Evolutionary conservation across 2,888 invertebrate genomes (phyloP), one percentile per base, ranked within the genome.

Genomic region (Scaptomyza caliginosa): DNA sequence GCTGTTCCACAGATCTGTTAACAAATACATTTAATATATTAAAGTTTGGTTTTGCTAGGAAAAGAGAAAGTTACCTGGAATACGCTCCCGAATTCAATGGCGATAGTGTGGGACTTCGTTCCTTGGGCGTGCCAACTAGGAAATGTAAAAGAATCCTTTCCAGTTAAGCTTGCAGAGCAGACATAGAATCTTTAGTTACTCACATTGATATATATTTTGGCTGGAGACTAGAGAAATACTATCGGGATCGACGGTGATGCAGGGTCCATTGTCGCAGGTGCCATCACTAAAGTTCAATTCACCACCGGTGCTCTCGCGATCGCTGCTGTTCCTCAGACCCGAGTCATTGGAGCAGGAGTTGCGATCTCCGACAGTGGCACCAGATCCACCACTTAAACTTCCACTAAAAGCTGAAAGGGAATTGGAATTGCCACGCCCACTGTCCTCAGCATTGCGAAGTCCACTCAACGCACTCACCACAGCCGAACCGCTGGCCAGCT

Each of bases 261-360:
- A 91, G 34, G 92, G 91, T n/a, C 91, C 91, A 64, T 91, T 92
- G 67, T 92, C 92, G 52, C 91, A 91, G 28, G 91, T 88, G 26
- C 96, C 96, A 80, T 96, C 95, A 66, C 95, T 96, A 10, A 94
- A 93, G 46, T 96, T 96, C 4, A 94, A 92, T 39, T 96, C 96
- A 3, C 96, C 96, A 11, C 95, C 95, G 16, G 95, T 95, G 80
- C 95, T 95, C 86, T 95, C 95, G 28, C 95, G 92, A 89, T 97
- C 97, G 83, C 96, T 96, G 91, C 95, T 96, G 30, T 91, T 90
- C 85, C 96, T 93, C 16, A 96, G 95, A 4, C 96, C 96, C 21
- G 96, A 96, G 90, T 97, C 97, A 11, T 96, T 96, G 86, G 96
- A 96, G 92, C 96, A 96, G 86, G 96, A 96, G 67, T 96, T 96